Conservation (phyloP, 2,797 vertebrate genomes). For the Fundulus diaphanus region DNA sequence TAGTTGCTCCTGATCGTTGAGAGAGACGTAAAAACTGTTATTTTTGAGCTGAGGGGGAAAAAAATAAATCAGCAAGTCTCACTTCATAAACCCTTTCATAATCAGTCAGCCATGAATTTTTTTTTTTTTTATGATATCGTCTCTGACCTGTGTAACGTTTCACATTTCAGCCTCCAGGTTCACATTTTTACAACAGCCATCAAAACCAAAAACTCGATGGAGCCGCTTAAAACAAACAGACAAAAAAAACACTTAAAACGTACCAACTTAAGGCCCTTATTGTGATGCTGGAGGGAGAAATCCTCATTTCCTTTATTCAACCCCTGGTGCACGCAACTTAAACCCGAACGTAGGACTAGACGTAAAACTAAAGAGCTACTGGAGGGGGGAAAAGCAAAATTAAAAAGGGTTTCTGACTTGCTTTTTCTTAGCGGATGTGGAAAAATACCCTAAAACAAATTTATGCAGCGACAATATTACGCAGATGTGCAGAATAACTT, state of each 20-base stretch:
- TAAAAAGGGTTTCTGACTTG: background rate
- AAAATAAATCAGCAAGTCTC: background rate
- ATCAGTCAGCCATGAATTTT: background rate
- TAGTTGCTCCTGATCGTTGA: conserved; percentile 34
- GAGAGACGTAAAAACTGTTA: background rate
- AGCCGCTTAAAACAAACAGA: background rate
- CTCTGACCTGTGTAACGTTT: conserved; percentile 1
- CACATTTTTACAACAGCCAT: conserved; percentile 21
- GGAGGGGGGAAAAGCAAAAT: background rate
- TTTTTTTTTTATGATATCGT: background rate
- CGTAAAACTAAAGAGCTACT: background rate
- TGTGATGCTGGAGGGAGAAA: conserved; percentile 1
- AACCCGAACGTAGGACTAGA: conserved; percentile 3
- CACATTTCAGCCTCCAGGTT: conserved; percentile 26
- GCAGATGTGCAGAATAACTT: background rate
- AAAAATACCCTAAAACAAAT: background rate
- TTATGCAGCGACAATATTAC: background rate
- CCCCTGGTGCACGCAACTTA: background rate
- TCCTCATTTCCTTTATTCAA: background rate
- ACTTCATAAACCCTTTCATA: background rate
- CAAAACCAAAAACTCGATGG: conserved; percentile 11
- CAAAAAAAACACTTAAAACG: background rate
- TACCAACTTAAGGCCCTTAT: conserved; percentile 18
- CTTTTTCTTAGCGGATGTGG: too few relatives aligned
- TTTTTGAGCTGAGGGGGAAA: too few relatives aligned